Percentiles rank a stretch among this genome's conserved stretches.
Conservation (phyloP, 1,140 invertebrate genomes). For the Leptopilina boulardi region DNA sequence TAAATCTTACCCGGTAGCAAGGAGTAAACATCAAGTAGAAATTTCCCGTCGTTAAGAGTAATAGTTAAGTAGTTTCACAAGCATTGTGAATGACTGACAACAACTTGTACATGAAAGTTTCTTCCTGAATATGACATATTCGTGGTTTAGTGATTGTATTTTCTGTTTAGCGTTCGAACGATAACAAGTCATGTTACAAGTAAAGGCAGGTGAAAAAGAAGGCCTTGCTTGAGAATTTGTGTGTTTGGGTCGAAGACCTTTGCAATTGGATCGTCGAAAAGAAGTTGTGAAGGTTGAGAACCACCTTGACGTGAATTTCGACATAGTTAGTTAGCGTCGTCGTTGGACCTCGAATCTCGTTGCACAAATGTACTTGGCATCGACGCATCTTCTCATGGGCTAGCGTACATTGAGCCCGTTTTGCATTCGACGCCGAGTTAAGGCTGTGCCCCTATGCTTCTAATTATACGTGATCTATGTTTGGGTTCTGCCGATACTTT, state of each 20-base stretch:
- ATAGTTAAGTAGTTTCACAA: slow-evolving; percentile 24
- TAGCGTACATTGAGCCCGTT: slow-evolving; percentile 37
- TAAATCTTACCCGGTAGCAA: not conserved
- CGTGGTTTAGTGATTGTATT: not conserved
- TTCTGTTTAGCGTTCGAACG: slow-evolving; percentile 32
- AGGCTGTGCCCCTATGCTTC: slow-evolving; percentile 50
- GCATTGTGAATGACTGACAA: slow-evolving; percentile 33
- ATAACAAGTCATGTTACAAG: slow-evolving; percentile 41
- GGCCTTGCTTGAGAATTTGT: not conserved
- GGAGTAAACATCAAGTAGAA: not conserved
- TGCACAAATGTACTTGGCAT: slow-evolving; percentile 61
- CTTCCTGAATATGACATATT: not conserved
- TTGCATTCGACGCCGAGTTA: slow-evolving; percentile 42
- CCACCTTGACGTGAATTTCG: slow-evolving; percentile 28
- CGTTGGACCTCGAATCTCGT: slow-evolving; percentile 50
- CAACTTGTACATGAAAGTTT: slow-evolving; percentile 10
- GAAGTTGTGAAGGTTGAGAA: slow-evolving; percentile 6
- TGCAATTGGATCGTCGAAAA: not conserved
- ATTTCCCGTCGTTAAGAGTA: not conserved
- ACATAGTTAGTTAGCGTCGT: slow-evolving; percentile 48
- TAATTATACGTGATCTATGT: slow-evolving; percentile 72
- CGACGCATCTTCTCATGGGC: slow-evolving; percentile 36
- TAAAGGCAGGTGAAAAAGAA: slow-evolving; percentile 40
- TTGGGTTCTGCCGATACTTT: slow-evolving; percentile 65
- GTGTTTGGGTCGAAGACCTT: slow-evolving; percentile 7